A percentile compares a stretch with the other conserved stretches of the same genome.
phyloP scores from a whole-genome alignment of 2,797 vertebrate genomes.

The Molossus alvarezi region DNA sequence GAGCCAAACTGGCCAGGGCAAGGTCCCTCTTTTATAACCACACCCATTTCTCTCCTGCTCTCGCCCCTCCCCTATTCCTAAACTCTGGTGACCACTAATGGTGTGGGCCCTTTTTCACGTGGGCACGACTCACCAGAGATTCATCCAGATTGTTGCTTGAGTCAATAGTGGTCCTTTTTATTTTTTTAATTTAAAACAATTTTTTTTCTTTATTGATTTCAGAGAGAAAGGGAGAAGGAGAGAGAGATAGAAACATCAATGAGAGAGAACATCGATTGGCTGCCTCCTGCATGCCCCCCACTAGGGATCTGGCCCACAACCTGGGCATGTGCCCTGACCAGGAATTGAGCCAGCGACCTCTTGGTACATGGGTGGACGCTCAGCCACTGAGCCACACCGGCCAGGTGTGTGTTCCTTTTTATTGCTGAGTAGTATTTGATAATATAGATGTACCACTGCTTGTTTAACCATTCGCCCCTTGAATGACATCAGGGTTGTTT shows the following conservation, averaged over 20 bases:
- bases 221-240: no score
- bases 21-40: not conserved
- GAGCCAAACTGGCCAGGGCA: no score
- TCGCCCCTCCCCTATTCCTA: not conserved
- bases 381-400: no score
- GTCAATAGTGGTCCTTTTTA: not conserved
- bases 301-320: no score
- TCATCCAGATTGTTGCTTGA: not conserved
- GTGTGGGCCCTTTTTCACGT: not conserved
- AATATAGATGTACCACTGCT: not conserved
- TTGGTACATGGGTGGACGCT: no score
- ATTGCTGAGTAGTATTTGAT: not conserved
- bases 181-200: not conserved
- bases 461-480: not conserved
- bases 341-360: no score
- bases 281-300: no score
- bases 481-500: not conserved
- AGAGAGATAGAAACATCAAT: no score
- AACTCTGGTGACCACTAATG: not conserved
- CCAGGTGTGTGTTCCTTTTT: not conserved
- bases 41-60: not conserved
- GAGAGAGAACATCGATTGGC: no score
- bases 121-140: not conserved
- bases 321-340: no score
- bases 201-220: no score